phyloP scores from a whole-genome alignment of 2,113 vertebrate species.

The Sphaerodactylus townsendi region DNA sequence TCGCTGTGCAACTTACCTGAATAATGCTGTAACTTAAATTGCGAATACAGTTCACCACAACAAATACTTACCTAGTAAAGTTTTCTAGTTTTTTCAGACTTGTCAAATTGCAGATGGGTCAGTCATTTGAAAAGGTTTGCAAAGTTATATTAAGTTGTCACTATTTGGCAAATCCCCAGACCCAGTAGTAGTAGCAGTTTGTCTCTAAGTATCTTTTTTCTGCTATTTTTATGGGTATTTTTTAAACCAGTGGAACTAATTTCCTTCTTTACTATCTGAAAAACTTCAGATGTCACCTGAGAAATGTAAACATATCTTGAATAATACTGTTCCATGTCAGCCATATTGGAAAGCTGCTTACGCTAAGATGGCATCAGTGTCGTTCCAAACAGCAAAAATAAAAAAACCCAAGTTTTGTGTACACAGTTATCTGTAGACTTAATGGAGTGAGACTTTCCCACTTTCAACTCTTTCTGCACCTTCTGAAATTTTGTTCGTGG shows the following conservation, averaged over 20 bases:
- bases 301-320: background rate
- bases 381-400: too few species aligned
- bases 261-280: background rate
- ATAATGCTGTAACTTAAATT: slow-evolving; percentile 51
- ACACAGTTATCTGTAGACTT: too few species aligned
- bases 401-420: too few species aligned
- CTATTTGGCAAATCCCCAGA: background rate
- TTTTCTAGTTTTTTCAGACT: slow-evolving; percentile 50
- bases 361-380: too few species aligned
- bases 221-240: background rate
- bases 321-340: too few species aligned
- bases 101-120: background rate
- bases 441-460: too few species aligned
- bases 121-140: slow-evolving; percentile 37
- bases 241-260: background rate
- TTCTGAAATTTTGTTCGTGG: too few species aligned
- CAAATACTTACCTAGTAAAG: background rate
- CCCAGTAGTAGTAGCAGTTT: background rate
- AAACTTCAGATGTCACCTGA: background rate
- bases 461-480: too few species aligned
- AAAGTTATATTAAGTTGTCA: background rate
- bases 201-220: background rate
- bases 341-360: too few species aligned
- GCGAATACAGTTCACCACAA: slow-evolving; percentile 24
- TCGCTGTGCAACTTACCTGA: slow-evolving; percentile 61